phyloP scores from a whole-genome alignment of 2,797 vertebrate genomes.

The Alectoris magna region DNA sequence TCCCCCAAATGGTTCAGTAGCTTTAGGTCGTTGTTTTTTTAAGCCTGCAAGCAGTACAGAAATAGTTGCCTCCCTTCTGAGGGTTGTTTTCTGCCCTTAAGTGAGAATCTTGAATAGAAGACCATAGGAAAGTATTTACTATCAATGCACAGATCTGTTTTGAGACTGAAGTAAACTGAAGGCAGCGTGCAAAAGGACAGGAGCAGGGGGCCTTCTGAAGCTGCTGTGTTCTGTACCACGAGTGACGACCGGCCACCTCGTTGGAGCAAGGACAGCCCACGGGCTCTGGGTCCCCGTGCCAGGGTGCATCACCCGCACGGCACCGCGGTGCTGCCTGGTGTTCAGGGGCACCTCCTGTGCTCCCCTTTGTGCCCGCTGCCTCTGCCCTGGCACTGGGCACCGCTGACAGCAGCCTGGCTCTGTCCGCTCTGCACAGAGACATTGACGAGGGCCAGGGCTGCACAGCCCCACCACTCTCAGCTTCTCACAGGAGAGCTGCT shows the following conservation, averaged over 20 bases:
- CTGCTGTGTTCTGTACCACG: background rate
- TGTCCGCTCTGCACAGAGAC: no score
- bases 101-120: background rate
- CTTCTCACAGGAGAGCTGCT: background rate
- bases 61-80: background rate
- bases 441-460: no score
- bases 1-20: background rate
- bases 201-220: accelerated
- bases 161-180: background rate
- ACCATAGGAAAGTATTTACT: background rate
- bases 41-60: background rate
- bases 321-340: background rate
- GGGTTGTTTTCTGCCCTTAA: background rate
- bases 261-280: background rate
- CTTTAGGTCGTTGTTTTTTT: background rate
- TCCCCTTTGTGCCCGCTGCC: background rate
- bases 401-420: no score
- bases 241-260: background rate
- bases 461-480: background rate
- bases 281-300: no score
- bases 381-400: background rate
- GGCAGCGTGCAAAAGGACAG: background rate
- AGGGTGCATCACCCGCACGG: no score
- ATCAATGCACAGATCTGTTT: background rate
- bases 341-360: background rate